A percentile compares a stretch with the other conserved stretches of the same genome.
These are phyloP conservation scores for Leucoraja erinaceus DNA, from an alignment of 2,113 vertebrate genomes.

Conservation along the genomic window DNA sequence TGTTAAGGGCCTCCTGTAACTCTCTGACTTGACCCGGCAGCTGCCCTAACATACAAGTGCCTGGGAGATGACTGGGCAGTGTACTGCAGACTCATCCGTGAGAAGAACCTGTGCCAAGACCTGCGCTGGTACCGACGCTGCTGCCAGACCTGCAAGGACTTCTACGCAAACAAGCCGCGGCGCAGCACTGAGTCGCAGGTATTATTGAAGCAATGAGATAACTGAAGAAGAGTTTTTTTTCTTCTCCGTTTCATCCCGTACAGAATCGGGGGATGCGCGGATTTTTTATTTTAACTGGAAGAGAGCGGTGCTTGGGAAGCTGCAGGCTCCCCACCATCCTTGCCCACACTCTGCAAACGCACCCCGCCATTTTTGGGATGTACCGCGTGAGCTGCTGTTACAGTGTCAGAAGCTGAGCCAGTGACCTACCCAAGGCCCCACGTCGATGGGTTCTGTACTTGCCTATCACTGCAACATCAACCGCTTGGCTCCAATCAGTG, in stretches of 20 bases:
- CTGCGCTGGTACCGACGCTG: constrained; percentile 96
- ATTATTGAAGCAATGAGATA: constrained; percentile 45
- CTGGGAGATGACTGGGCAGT: constrained; percentile 89
- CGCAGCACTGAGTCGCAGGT: constrained; percentile 62
- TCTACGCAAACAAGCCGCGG: constrained; percentile 82
- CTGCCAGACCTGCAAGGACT: constrained; percentile 91
- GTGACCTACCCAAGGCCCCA: not conserved
- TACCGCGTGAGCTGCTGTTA: constrained; percentile 38
- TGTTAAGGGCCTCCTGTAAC: not conserved
- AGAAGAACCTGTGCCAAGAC: constrained; percentile 89
- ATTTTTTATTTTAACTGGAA: constrained; percentile 47
- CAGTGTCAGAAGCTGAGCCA: not conserved
- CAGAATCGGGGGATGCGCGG: constrained; percentile 48
- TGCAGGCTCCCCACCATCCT: constrained; percentile 53
- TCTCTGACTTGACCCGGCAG: constrained; percentile 53
- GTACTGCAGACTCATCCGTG: constrained; percentile 82
- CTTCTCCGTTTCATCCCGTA: constrained; percentile 45
- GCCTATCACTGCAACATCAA: not conserved
- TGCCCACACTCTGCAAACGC: constrained; percentile 60
- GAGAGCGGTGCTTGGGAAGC: constrained; percentile 40
- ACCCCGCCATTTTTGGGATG: constrained; percentile 21
- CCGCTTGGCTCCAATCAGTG: constrained; percentile 20
- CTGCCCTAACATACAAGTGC: constrained; percentile 89
- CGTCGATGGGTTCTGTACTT: not conserved
- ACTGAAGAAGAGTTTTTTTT: constrained; percentile 46